Conservation (phyloP, 2,797 vertebrate genomes). For the Lutjanus argentimaculatus region DNA sequence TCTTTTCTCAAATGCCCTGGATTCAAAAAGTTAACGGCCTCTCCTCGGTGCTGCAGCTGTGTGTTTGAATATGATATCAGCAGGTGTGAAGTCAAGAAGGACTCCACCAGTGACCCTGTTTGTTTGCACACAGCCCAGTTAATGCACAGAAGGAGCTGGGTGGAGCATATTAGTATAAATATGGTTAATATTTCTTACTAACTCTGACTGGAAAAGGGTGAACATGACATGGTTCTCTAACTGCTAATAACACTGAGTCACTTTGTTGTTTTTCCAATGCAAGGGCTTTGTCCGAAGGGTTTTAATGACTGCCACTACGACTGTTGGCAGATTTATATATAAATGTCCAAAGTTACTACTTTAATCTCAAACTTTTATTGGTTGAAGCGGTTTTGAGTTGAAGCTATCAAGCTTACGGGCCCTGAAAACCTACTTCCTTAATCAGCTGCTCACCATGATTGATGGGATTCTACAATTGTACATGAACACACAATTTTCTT, state of each 20-base stretch:
- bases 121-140: conserved; percentile 70
- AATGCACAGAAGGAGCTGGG: conserved; percentile 51
- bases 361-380: not conserved
- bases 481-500: not conserved
- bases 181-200: conserved; percentile 27
- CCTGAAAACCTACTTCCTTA: not conserved
- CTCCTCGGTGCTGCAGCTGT: conserved; percentile 15
- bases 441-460: not conserved
- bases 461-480: no score
- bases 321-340: not conserved
- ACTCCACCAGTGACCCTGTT: conserved; percentile 58
- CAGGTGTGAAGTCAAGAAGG: conserved; percentile 56
- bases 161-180: conserved; percentile 61
- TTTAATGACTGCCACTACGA: not conserved
- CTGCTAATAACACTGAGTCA: not conserved
- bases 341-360: not conserved
- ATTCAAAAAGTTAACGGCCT: not conserved
- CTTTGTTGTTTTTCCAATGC: not conserved
- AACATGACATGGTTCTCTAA: not conserved
- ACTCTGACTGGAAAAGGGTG: not conserved
- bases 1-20: not conserved
- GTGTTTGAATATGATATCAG: conserved; percentile 64
- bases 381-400: conserved; percentile 1
- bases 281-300: not conserved
- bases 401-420: not conserved